Evolutionary conservation across 2,113 vertebrate species (phyloP).

Genomic region (Lampris megalopsis): DNA sequence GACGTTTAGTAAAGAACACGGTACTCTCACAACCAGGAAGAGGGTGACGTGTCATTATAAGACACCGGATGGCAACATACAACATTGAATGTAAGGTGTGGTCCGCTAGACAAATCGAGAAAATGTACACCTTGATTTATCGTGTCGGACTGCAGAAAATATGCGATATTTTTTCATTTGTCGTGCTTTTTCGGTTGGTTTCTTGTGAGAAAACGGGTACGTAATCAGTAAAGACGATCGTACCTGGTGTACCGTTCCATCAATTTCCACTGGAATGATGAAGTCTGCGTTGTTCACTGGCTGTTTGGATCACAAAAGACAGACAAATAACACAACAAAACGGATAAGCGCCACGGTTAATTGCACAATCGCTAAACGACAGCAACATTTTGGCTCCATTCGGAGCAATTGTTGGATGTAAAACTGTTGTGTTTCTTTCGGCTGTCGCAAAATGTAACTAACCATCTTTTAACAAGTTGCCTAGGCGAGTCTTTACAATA

Average conservation of each 20-base stretch:
- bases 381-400: no score
- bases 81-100: background rate
- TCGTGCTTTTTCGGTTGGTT: background rate
- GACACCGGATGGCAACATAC: background rate
- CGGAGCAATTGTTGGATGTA: no score
- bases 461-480: no score
- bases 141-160: no score
- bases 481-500: background rate
- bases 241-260: constrained; percentile 93
- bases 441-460: no score
- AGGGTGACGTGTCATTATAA: background rate
- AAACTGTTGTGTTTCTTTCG: no score
- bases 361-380: no score
- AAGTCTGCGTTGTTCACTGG: constrained; percentile 95
- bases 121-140: no score
- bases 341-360: no score
- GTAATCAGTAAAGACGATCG: constrained; percentile 20
- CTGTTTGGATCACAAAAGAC: constrained; percentile 68
- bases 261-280: constrained; percentile 96
- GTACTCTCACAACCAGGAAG: background rate
- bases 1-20: constrained; percentile 1
- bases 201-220: background rate
- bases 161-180: no score
- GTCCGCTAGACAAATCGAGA: no score
- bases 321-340: background rate